Base-by-base conservation (phyloP, 1,140 invertebrate genomes). In the Trichogramma pretiosum region DNA sequence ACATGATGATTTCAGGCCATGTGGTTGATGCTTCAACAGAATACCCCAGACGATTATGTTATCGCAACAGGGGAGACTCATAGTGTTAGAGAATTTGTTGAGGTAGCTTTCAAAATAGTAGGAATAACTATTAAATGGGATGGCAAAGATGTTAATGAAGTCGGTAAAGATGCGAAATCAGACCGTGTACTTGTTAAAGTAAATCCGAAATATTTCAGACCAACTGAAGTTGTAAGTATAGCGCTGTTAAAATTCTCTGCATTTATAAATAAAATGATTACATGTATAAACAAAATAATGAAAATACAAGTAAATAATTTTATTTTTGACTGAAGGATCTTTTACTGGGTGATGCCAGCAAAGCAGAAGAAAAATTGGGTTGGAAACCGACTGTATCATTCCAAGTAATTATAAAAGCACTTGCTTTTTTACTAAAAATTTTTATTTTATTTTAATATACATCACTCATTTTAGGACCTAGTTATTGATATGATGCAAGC, bases 11-110 rank as follows among this genome's bases (percentile, higher is more conserved):
- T 39, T 52, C 61, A 94, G 87, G 96, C 94, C 10, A 99, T 99
- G 97, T 99, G 95, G 95, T 67, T 95, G 62, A 99, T 99, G 90
- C 73, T 99, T n/a, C 97, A 99, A 68, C 85, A 90, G 65, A 80
- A 93, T 0, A 70, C 73, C 34, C 88, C 96, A 0, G 88, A 98
- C 38, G 95, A 99, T 74, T 99, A 87, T 77, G 95, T 99, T 2
- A 93, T 99, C 57, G 92, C 96, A 2, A 98, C 93, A 3, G 93
- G 93, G 14, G 85, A 95, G 71, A 81, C 83, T 5, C 93, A 96
- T 66, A 97, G 90, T 69, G 95, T 99, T 1, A 75, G 89, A 30
- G 91, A 99, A 74, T 99, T 99, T 78, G 91, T 98, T 1, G 91
- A 95, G 72, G 80, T 78, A 19, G 81, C 94, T 3, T 99, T 99